Evolutionary conservation across 2,888 invertebrate genomes (phyloP), one percentile per base, ranked within the genome.

Genomic region (Orchesella flavescens): DNA sequence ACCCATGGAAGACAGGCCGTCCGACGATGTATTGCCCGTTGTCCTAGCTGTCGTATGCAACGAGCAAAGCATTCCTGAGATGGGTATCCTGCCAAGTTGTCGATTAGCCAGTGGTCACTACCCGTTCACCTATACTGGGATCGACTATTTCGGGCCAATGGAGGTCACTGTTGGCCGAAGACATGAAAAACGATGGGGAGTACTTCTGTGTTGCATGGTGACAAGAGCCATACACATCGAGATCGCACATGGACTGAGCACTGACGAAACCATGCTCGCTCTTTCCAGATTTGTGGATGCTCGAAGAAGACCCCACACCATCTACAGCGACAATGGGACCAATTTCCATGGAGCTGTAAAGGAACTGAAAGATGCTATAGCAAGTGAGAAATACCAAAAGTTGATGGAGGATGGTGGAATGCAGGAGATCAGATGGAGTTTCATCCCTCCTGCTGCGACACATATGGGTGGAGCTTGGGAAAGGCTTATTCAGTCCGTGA

Each of bases 311-410:
- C 87, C 83, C 1, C 43, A 13, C 2, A 53, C 76, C 1, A 80
- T 87, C 4, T 80, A 59, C 43, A 72, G 68, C 46, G 87, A 87
- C 72, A 87, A 87, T 55, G 86, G 84, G 1, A 87, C 85, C 4
- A 87, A 87, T 61, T 74, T 87, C 24, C 63, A 23, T 4, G 87
- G 85, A 17, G 49, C 49, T 7, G 3, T n/a, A 1, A 49, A 10
- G 12, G 49, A 49, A n/a, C 12, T 49, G 3, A 10, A 49, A n/a
- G 19, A 59, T 21, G 1, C 44, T 1, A 3, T 77, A 21, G 49
- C 49, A 10, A 2, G 5, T 7, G 49, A n/a, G n/a, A n/a, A 49
- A 10, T 15, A 49, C n/a, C 3, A n/a, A 2, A 12, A 15, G 2
- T 7, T 49, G 2, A 34, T 34, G 34, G 34, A 4, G 2, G 34